Conservation (phyloP, 2,888 invertebrate species). For the Julus scandinavius region DNA sequence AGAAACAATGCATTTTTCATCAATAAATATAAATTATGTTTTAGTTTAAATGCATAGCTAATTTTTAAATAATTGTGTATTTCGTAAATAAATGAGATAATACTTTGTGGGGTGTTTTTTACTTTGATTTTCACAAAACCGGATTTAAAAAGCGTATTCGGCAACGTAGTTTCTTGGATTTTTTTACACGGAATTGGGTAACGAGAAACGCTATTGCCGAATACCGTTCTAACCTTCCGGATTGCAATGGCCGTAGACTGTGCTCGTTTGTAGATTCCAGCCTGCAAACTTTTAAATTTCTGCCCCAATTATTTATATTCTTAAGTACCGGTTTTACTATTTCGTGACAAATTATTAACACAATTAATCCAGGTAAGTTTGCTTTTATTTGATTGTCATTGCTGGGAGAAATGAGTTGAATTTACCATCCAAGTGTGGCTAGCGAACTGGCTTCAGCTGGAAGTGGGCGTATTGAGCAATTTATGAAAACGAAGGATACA, state of each 20-base stretch:
- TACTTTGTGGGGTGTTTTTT: too few relatives aligned
- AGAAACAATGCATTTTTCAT: too few relatives aligned
- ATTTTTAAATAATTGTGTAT: too few relatives aligned
- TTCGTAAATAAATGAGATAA: too few relatives aligned
- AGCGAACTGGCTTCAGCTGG: conserved; percentile 24
- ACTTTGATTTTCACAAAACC: too few relatives aligned
- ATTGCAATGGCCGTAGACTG: neutral
- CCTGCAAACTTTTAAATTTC: neutral
- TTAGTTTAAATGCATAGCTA: too few relatives aligned
- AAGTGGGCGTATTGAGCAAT: conserved; percentile 45
- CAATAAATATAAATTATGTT: too few relatives aligned
- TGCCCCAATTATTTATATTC: neutral
- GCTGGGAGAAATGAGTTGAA: neutral
- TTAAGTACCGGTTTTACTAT: neutral
- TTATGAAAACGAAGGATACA: neutral
- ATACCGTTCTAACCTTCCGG: neutral
- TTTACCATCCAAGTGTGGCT: neutral
- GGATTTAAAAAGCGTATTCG: neutral
- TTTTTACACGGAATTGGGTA: neutral
- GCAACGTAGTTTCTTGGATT: neutral
- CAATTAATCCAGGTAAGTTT: neutral
- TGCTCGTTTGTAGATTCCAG: neutral
- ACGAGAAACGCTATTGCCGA: neutral
- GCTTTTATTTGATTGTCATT: neutral
- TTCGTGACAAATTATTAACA: neutral